phyloP scores from a whole-genome alignment of 2,888 invertebrate species.

The Brachyptera putata region DNA sequence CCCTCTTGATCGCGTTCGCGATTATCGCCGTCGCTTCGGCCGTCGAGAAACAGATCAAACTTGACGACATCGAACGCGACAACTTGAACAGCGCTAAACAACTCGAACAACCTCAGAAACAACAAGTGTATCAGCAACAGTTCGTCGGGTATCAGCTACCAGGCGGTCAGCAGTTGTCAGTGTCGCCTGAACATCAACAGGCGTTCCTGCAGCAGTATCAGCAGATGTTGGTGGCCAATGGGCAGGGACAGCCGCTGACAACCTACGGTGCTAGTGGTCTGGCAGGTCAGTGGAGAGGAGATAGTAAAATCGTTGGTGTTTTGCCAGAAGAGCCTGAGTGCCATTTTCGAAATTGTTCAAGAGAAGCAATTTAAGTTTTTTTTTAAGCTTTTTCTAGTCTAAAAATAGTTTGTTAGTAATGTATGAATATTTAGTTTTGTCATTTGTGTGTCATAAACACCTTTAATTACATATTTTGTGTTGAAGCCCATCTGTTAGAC shows the following conservation, averaged over 20 bases:
- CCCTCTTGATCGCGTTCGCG: background rate
- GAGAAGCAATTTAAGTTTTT: no score
- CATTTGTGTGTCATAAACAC: no score
- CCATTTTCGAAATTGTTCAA: no score
- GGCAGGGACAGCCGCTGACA: background rate
- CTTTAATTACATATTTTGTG: no score
- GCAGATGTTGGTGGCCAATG: background rate
- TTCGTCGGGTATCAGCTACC: background rate
- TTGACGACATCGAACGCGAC: conserved; percentile 72
- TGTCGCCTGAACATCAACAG: conserved; percentile 24
- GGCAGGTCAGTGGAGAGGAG: background rate
- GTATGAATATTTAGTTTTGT: no score
- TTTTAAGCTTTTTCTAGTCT: no score
- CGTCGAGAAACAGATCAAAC: conserved; percentile 58
- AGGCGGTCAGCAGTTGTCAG: background rate
- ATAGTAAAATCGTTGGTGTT: no score
- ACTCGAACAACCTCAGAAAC: conserved; percentile 7
- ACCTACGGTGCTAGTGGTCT: background rate
- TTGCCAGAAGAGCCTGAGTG: no score
- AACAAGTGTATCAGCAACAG: conserved; percentile 16
- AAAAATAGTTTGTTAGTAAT: no score
- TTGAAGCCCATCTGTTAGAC: no score
- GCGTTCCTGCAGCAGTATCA: conserved; percentile 17
- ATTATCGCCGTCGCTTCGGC: background rate
- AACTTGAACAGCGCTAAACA: conserved; percentile 55